Evolutionary conservation across 2,888 invertebrate species (phyloP), one percentile per base, ranked within the genome.

Genomic region (Clusia tigrina): DNA sequence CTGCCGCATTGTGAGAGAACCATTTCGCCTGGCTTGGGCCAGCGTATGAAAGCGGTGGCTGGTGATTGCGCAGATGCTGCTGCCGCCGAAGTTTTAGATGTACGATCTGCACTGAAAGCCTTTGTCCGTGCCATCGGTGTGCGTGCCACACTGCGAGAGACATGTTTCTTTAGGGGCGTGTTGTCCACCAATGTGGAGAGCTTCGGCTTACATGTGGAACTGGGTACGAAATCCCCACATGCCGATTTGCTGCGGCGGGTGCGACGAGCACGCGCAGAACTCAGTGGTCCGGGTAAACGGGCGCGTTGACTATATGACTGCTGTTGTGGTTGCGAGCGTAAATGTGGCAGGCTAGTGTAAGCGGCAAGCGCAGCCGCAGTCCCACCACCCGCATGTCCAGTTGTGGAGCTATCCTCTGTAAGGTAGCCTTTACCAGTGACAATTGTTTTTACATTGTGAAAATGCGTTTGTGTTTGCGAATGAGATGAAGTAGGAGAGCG

Each of bases 371-470:
- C 20, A 18, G 5, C 37, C 37, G 54, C n/a, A 54, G 9, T n/a
- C 63, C 9, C 23, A 52, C 51, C 61, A 23, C 58, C 68, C 64
- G 54, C 69, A 63, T 68, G 63, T 37, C 71, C 69, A n/a, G 53
- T 66, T 71, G n/a, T n/a, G 24, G 76, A 71, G 71, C 81, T 83
- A 74, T 83, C 83, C 75, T 83, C 83, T 82, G 83, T 83, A 83
- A 83, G 80, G 81, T 83, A 83, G 73, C 83, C 83, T 83, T 73
- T 69, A 71, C 69, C 69, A 77, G 69, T 76, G 69, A 64, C 67
- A 67, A 60, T 62, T 48, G 60, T 59, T 32, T 65, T 52, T 56
- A 48, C 48, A 54, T 62, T 57, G 60, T 60, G 60, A 46, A 51
- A 54, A 55, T 56, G 54, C 62, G 56, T 62, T 64, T 60, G 46